Evolutionary conservation across 2,797 vertebrate genomes (phyloP).

Genomic region (Mareca strepera): DNA sequence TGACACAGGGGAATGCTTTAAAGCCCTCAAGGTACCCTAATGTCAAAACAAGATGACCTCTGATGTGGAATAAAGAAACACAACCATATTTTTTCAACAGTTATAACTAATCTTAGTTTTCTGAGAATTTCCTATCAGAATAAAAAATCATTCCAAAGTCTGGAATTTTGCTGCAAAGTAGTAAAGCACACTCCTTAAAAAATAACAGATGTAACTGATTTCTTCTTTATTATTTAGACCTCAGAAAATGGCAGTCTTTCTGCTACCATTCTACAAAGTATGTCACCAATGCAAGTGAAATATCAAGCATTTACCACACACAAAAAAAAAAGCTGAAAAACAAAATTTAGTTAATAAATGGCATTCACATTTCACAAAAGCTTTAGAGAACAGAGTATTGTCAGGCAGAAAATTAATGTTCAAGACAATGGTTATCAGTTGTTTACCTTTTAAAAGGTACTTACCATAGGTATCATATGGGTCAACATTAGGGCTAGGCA

Average conservation of each 20-base stretch:
- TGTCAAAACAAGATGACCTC: neutral
- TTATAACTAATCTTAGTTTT: neutral
- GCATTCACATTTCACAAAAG: neutral
- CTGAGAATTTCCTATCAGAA: neutral
- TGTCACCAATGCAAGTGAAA: neutral
- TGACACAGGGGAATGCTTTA: neutral
- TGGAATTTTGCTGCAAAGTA: neutral
- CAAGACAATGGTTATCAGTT: neutral
- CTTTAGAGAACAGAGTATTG: neutral
- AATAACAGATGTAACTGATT: neutral
- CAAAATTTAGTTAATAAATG: neutral
- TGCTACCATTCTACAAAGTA: neutral
- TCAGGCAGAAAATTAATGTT: neutral
- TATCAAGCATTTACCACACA: neutral
- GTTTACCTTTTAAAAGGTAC: slow-evolving; percentile 2
- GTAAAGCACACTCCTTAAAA: neutral
- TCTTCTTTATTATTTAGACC: neutral
- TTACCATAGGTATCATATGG: slow-evolving; percentile 97
- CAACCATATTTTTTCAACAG: neutral
- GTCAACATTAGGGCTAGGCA: slow-evolving; percentile 95
- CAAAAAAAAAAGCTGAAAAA: neutral
- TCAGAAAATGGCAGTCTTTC: neutral
- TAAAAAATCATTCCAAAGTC: neutral
- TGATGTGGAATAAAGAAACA: neutral
- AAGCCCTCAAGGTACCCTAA: neutral